Percentiles rank a stretch among this genome's conserved stretches.
These are phyloP conservation scores for Apocrypta bakeri DNA, from an alignment of 1,140 invertebrate species.

Conservation along the genomic window DNA sequence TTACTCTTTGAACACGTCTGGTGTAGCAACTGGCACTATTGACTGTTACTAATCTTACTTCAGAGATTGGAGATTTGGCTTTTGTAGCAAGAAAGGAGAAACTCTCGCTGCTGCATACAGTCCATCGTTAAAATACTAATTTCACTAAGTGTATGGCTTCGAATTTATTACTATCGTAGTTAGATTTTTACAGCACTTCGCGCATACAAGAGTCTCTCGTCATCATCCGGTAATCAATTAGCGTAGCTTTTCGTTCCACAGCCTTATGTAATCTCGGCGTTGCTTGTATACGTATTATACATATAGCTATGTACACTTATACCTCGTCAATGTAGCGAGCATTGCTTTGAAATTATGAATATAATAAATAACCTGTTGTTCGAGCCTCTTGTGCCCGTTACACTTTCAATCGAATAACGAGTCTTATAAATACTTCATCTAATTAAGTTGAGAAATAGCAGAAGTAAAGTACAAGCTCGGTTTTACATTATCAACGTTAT, in stretches of 20 bases:
- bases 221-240: conserved; percentile 45
- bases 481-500: not conserved
- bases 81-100: conserved; percentile 50
- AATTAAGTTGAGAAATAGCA: not conserved
- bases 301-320: no score
- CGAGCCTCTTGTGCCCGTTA: no score
- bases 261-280: conserved; percentile 15
- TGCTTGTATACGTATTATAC: no score
- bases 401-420: not conserved
- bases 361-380: conserved; percentile 15
- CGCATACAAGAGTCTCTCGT: not conserved
- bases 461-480: no score
- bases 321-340: not conserved
- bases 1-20: not conserved
- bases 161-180: conserved; percentile 39
- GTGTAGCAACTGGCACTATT: conserved; percentile 15
- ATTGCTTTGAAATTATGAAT: conserved; percentile 35
- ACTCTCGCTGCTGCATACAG: conserved; percentile 37
- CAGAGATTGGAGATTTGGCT: not conserved
- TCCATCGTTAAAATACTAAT: conserved; percentile 53
- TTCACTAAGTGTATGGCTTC: conserved; percentile 40
- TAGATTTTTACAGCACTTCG: not conserved
- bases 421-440: not conserved
- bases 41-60: no score
- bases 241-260: conserved; percentile 16